A percentile compares a stretch with the other conserved stretches of the same genome.
phyloP scores from a whole-genome alignment of 2,113 vertebrate genomes.

The Mirounga angustirostris region DNA sequence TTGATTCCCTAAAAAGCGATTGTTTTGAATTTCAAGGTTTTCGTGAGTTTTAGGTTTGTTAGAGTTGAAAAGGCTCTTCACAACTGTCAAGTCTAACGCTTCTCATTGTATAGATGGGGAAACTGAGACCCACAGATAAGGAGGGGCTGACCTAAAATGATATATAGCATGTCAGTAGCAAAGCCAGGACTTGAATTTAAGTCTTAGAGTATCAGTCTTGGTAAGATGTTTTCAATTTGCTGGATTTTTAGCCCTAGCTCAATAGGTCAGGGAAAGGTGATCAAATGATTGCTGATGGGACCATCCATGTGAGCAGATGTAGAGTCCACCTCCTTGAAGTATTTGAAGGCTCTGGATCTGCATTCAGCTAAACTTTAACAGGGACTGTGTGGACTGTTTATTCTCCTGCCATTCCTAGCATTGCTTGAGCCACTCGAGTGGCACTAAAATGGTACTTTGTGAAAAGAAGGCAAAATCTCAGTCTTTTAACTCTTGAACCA shows the following conservation, averaged over 20 bases:
- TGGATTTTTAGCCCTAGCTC: constrained; percentile 38
- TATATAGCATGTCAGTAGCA: neutral
- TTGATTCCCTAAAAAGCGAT: constrained; percentile 8
- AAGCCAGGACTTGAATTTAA: constrained; percentile 6
- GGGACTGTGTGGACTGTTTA: constrained; percentile 57
- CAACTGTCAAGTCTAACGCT: neutral
- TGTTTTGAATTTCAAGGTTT: constrained; percentile 57
- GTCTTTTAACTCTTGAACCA: constrained; percentile 83
- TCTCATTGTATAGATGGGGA: constrained; percentile 27
- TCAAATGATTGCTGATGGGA: constrained; percentile 5
- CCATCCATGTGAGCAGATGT: constrained; percentile 11
- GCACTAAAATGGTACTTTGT: constrained; percentile 77
- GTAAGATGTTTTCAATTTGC: constrained; percentile 39
- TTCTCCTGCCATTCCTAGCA: constrained; percentile 70
- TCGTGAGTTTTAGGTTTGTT: constrained; percentile 45
- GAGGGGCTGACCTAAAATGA: neutral
- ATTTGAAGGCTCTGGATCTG: constrained; percentile 40
- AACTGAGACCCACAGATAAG: neutral
- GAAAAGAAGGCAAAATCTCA: constrained; percentile 81
- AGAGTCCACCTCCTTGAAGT: constrained; percentile 44
- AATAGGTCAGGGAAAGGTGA: constrained; percentile 3
- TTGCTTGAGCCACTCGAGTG: constrained; percentile 74
- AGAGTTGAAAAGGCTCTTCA: neutral
- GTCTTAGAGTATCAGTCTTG: constrained; percentile 31
- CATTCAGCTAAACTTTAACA: constrained; percentile 84